Percentiles rank a stretch among this genome's conserved stretches.
These are phyloP conservation scores for Eumerus sabulonum DNA, from an alignment of 2,888 invertebrate species.

Conservation along the genomic window DNA sequence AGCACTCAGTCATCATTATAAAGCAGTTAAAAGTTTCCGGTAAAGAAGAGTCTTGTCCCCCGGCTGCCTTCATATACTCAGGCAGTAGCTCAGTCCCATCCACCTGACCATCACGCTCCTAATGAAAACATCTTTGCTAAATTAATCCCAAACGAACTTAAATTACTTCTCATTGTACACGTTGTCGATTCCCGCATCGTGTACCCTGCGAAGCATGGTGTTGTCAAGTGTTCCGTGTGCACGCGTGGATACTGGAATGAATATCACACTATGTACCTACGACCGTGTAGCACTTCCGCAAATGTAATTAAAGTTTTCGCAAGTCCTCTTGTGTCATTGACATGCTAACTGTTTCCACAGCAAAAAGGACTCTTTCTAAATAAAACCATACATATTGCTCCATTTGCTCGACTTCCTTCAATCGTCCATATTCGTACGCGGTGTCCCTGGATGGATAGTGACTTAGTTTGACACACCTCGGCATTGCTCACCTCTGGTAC, in stretches of 20 bases:
- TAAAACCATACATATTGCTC: conserved; percentile 2
- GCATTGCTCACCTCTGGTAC: conserved; percentile 61
- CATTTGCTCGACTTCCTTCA: conserved; percentile 6
- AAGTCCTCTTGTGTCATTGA: conserved; percentile 67
- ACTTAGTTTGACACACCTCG: conserved; percentile 65
- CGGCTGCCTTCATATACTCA: conserved; percentile 29
- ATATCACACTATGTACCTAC: conserved; percentile 66
- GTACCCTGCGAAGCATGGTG: background rate
- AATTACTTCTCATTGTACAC: conserved; percentile 61
- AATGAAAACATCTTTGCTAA: conserved; percentile 67
- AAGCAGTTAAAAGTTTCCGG: conserved; percentile 56
- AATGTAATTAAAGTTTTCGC: conserved; percentile 68
- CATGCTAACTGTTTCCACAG: conserved; percentile 54
- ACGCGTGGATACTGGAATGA: too few relatives aligned
- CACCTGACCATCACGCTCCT: conserved; percentile 63
- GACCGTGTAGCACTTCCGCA: conserved; percentile 62
- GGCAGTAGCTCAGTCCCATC: conserved; percentile 19
- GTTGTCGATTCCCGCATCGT: background rate
- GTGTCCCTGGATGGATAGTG: conserved; percentile 44
- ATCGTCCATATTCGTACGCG: conserved; percentile 24
- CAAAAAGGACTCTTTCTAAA: conserved; percentile 36
- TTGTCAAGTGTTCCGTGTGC: too few relatives aligned
- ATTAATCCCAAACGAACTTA: conserved; percentile 68
- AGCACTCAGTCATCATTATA: conserved; percentile 64
- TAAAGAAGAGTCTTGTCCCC: conserved; percentile 40